Percentiles rank a stretch among this genome's conserved stretches.
phyloP scores from a whole-genome alignment of 2,113 vertebrate species.

The Triplophysa dalaica region DNA sequence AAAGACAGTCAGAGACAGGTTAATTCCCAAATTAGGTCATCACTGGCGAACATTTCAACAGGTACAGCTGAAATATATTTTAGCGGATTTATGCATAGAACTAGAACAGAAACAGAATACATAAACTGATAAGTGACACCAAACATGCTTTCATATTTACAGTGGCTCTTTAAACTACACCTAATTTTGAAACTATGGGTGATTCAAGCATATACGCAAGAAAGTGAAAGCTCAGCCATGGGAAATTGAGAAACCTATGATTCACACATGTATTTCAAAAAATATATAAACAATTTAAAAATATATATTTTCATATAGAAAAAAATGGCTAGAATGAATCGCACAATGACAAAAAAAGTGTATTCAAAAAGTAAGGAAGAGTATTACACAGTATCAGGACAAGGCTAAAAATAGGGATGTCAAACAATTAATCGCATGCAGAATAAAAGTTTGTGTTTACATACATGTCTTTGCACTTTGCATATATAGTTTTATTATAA shows the following conservation, averaged over 20 bases:
- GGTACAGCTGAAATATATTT: neutral
- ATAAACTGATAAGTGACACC: neutral
- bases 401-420: too few species aligned
- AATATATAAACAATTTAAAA: neutral
- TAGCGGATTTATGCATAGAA: neutral
- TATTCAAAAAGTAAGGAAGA: too few species aligned
- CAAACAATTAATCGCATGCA: too few species aligned
- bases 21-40: neutral
- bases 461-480: too few species aligned
- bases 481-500: too few species aligned
- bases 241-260: neutral
- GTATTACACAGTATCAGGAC: too few species aligned
- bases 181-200: neutral
- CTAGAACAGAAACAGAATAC: neutral
- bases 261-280: neutral
- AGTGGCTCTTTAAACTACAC: neutral
- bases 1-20: conserved; percentile 15
- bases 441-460: too few species aligned
- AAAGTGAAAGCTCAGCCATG: neutral
- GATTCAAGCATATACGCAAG: neutral
- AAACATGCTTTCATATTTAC: neutral
- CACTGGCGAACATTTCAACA: neutral
- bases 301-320: too few species aligned
- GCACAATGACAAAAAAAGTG: too few species aligned
- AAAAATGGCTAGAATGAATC: too few species aligned